Base-by-base conservation (phyloP, 2,113 vertebrate species). In the Chiloscyllium plagiosum region DNA sequence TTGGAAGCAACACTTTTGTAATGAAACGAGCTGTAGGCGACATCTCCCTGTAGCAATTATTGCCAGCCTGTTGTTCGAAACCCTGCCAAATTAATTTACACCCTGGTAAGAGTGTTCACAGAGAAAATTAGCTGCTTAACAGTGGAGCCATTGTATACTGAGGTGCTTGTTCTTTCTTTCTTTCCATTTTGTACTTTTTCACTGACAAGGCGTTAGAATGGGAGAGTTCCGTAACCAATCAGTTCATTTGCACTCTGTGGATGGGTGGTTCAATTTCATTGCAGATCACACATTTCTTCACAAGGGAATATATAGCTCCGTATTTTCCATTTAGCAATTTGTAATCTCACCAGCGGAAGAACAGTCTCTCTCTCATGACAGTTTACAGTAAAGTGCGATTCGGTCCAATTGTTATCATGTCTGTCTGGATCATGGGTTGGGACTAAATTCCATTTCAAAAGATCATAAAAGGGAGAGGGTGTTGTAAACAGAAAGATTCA, bases 1-100 rank as follows among this genome's bases (percentile, higher is more conserved):
- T 92, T 96, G 95, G 86, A 96, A 96, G 90, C 89, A 96, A 93
- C 96, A 96, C 61, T 89, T 56, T 78, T 95, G 70, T 96, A 96
- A 95, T 96, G 95, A 86, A 96, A 95, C 72, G 72, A 89, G 52
- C 33, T 70, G 37, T 47, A 56, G 61, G 95, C n/a, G 94, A 76
- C 96, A 92, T 87, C 37, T 95, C 95, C 69, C 52, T 92, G 68
- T 17, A 92, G 66, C 86, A 87, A 66, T 96, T 95, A 95, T 92
- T 96, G 95, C 78, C 94, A 61, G 95, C 52, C 37, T 95, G 96
- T 93, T 93, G 69, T 72, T 72, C 68, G 20, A 95, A 95, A 95
- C 13, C 37, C 94, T 95, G 94, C 94, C 94, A 95, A 95, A 70
- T 95, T 95, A 95, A 95, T 95, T 95, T 95, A 95, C 94, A 94